Conservation (phyloP, 2,888 invertebrate species). For the Agonopterix heracliana region DNA sequence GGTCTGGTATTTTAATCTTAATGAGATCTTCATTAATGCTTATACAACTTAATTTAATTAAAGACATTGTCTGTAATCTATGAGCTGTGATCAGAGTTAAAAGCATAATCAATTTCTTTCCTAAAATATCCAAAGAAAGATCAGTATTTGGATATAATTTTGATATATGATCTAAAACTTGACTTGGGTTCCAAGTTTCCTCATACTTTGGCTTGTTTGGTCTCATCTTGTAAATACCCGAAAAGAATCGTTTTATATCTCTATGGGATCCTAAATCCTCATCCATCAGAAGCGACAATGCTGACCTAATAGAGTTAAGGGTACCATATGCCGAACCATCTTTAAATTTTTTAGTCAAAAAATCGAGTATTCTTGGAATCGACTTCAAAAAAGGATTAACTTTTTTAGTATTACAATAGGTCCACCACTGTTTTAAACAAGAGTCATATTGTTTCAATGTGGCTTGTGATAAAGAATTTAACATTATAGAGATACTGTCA, state of each 20-base stretch:
- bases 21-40: background rate
- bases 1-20: background rate
- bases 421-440: slow-evolving; percentile 15
- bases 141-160: slow-evolving; percentile 17
- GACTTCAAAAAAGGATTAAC: background rate
- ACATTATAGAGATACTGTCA: slow-evolving; percentile 9
- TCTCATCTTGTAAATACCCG: slow-evolving; percentile 21
- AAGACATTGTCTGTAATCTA: slow-evolving; percentile 5
- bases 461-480: slow-evolving; percentile 11
- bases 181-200: slow-evolving; percentile 22
- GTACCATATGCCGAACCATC: slow-evolving; percentile 18
- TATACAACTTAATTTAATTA: slow-evolving; percentile 4
- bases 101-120: slow-evolving; percentile 20
- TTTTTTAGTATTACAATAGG: slow-evolving; percentile 7
- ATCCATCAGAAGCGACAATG: slow-evolving; percentile 21
- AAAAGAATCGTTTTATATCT: slow-evolving; percentile 18
- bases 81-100: slow-evolving; percentile 18
- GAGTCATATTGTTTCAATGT: slow-evolving; percentile 12
- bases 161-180: slow-evolving; percentile 17
- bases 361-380: slow-evolving; percentile 7
- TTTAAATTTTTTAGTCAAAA: slow-evolving; percentile 17
- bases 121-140: background rate
- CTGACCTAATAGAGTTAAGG: slow-evolving; percentile 23
- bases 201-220: slow-evolving; percentile 22
- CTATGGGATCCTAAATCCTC: slow-evolving; percentile 17